Conservation (phyloP, 2,797 vertebrate genomes). For the Lates japonicus region DNA sequence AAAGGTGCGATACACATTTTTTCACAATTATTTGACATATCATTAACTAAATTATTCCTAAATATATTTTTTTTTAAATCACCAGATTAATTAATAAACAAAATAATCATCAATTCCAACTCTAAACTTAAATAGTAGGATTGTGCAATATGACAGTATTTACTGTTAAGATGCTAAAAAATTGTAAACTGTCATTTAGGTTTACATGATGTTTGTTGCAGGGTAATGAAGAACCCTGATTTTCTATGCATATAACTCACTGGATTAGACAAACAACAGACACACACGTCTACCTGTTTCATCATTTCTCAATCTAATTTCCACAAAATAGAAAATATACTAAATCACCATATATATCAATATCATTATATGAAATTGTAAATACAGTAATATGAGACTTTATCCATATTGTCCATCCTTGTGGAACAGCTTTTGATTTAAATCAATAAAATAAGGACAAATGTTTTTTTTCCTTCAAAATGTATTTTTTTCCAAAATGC, state of each 20-base stretch:
- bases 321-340: background rate
- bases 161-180: background rate
- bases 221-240: background rate
- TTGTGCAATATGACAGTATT: background rate
- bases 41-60: background rate
- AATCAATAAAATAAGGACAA: background rate
- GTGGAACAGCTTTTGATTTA: background rate
- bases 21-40: background rate
- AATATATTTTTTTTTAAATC: no score
- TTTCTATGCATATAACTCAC: background rate
- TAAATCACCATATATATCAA: background rate
- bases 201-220: background rate
- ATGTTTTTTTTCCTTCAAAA: background rate
- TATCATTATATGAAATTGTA: background rate
- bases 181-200: background rate
- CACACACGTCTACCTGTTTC: background rate
- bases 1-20: background rate
- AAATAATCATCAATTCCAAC: background rate
- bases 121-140: background rate
- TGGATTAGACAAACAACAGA: background rate
- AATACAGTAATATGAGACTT: background rate
- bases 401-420: background rate
- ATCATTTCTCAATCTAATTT: background rate
- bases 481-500: background rate
- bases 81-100: background rate